Conservation (phyloP, 2,797 vertebrate species). For the Aselliscus stoliczkanus region DNA sequence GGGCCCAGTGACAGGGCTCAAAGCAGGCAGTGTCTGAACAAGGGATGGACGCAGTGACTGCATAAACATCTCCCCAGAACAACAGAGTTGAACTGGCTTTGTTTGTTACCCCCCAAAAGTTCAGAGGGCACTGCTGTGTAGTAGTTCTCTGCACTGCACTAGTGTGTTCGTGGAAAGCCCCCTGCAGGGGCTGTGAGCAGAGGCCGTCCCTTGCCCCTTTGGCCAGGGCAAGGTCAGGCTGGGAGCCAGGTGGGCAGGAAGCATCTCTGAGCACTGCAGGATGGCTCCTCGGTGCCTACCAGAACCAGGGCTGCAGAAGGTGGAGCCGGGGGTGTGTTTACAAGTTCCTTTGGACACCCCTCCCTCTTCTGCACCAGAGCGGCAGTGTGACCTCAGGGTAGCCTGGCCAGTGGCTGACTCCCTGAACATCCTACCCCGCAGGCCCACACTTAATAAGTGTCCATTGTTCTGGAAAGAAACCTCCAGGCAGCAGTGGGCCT, state of each 20-base stretch:
- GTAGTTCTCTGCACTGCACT: accelerated
- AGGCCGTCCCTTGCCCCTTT: neutral
- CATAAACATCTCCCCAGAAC: accelerated
- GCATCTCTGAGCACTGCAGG: neutral
- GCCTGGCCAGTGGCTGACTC: neutral
- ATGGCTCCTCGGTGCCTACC: neutral
- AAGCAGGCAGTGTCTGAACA: neutral
- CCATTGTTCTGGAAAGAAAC: neutral
- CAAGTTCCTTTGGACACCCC: neutral
- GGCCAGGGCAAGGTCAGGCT: accelerated
- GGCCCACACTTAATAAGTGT: neutral
- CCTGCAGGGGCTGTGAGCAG: neutral
- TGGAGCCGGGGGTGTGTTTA: neutral
- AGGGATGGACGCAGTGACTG: accelerated
- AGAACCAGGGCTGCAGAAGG: neutral
- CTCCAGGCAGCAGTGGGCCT: neutral
- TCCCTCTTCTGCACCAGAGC: neutral
- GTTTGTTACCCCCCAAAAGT: neutral
- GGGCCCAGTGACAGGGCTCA: neutral
- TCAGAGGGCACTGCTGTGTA: neutral
- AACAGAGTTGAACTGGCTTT: too few species aligned
- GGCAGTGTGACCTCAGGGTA: neutral
- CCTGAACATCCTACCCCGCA: neutral
- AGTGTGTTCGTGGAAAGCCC: neutral
- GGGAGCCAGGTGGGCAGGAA: neutral